Evolutionary conservation across 1,140 invertebrate species (phyloP).

Genomic region (Drosophila pachea): DNA sequence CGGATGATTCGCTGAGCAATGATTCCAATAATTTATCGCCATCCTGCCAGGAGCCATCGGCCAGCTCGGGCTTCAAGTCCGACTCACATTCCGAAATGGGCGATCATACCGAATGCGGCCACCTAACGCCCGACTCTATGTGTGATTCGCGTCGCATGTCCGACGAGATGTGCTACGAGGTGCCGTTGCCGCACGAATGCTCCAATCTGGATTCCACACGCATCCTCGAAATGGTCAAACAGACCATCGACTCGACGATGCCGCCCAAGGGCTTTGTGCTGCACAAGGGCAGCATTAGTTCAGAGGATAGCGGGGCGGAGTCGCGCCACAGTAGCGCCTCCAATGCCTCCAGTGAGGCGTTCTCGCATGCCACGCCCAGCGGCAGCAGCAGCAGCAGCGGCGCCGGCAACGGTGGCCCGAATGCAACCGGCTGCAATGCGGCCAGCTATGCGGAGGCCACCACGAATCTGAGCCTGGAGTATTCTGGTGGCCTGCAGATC

Average conservation of each 20-base stretch:
- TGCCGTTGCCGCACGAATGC: conserved; percentile 88
- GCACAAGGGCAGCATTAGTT: conserved; percentile 69
- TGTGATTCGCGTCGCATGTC: conserved; percentile 77
- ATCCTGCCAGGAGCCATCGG: conserved; percentile 75
- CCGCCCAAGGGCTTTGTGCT: conserved; percentile 87
- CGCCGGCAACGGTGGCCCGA: conserved; percentile 1
- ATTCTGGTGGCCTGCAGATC: conserved; percentile 92
- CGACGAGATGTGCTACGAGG: conserved; percentile 82
- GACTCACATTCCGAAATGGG: conserved; percentile 78
- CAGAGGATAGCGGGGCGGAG: conserved; percentile 62
- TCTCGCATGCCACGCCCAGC: conserved; percentile 43
- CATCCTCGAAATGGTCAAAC: conserved; percentile 90
- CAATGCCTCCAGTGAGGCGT: conserved; percentile 45
- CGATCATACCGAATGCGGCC: conserved; percentile 75
- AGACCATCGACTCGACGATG: conserved; percentile 88
- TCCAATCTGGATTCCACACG: conserved; percentile 87
- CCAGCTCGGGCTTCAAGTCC: conserved; percentile 78
- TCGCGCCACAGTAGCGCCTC: conserved; percentile 64
- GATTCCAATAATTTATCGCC: conserved; percentile 80
- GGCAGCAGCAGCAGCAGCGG: conserved; percentile 6
- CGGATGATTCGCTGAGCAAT: conserved; percentile 84
- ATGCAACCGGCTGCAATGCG: neutral
- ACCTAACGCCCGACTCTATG: conserved; percentile 76
- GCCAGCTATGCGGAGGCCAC: conserved; percentile 64
- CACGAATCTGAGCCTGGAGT: conserved; percentile 85